Percentiles rank a stretch among this genome's conserved stretches.
phyloP scores from a whole-genome alignment of 2,113 vertebrate species.

The Fregata magnificens region DNA sequence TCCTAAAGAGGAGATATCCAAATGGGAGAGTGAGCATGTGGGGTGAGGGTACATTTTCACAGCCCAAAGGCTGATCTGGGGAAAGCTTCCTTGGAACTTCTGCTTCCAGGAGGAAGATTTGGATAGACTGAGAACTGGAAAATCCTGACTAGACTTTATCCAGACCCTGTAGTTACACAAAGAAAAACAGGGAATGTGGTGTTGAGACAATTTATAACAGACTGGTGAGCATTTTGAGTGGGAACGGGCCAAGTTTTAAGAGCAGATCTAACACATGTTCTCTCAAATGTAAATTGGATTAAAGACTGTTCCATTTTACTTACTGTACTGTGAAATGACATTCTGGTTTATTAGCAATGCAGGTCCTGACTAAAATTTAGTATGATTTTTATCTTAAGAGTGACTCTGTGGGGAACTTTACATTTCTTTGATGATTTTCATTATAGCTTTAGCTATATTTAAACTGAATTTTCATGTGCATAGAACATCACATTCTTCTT shows the following conservation, averaged over 20 bases:
- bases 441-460: constrained; percentile 35
- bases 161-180: constrained; percentile 12
- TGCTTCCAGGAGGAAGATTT: neutral
- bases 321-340: constrained; percentile 27
- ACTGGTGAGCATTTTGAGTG: constrained; percentile 25
- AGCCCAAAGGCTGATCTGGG: neutral
- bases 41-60: neutral
- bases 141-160: constrained; percentile 24
- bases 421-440: constrained; percentile 21
- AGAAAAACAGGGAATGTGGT: neutral
- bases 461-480: constrained; percentile 16
- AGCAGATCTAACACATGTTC: constrained; percentile 29
- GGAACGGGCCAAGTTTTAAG: constrained; percentile 40
- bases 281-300: constrained; percentile 58
- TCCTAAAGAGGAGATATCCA: neutral
- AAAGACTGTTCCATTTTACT: constrained; percentile 42
- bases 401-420: neutral
- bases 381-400: constrained; percentile 28
- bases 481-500: constrained; percentile 3
- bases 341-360: constrained; percentile 48
- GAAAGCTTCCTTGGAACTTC: neutral
- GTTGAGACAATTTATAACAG: constrained; percentile 31
- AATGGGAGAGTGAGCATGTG: neutral
- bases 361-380: constrained; percentile 33
- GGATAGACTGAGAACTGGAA: neutral